phyloP scores from a whole-genome alignment of 2,797 vertebrate genomes.

The Danio aesculapii region DNA sequence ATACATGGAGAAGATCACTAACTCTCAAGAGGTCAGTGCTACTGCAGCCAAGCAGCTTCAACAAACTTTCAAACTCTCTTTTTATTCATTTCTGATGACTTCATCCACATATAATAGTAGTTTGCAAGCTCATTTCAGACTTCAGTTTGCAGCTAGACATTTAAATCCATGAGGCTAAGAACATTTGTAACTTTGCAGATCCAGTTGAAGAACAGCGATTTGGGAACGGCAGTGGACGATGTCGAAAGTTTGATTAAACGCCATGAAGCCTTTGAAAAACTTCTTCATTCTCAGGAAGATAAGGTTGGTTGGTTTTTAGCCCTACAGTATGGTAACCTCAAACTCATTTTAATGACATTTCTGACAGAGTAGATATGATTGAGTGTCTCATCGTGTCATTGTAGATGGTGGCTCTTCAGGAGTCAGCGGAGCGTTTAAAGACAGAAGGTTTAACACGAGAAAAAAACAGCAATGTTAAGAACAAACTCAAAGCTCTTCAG shows the following conservation, averaged over 20 bases:
- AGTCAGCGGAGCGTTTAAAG: slow-evolving; percentile 75
- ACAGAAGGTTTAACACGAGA: slow-evolving; percentile 66
- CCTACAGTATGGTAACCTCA: neutral
- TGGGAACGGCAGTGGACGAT: slow-evolving; percentile 84
- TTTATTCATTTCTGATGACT: too few relatives aligned
- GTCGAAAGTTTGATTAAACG: slow-evolving; percentile 84
- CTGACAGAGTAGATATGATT: neutral
- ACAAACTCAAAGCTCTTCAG: slow-evolving; percentile 71
- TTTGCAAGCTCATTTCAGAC: neutral
- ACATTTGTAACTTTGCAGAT: slow-evolving; percentile 71
- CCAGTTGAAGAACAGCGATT: slow-evolving; percentile 81
- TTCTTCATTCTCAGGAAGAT: slow-evolving; percentile 86
- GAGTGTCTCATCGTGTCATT: neutral
- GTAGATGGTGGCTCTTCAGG: slow-evolving; percentile 82
- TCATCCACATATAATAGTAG: neutral
- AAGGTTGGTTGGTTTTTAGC: slow-evolving; percentile 77
- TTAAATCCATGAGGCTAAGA: neutral
- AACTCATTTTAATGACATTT: neutral
- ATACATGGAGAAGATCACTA: slow-evolving; percentile 80
- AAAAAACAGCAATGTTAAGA: slow-evolving; percentile 70
- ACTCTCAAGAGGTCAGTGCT: slow-evolving; percentile 83
- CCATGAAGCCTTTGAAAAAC: slow-evolving; percentile 89
- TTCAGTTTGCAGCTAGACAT: neutral
- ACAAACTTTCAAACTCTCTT: too few relatives aligned
- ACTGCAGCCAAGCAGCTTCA: neutral